These are phyloP conservation scores for Puntigrus tetrazona DNA, from an alignment of 2,113 vertebrate genomes.

Conservation along the genomic window DNA sequence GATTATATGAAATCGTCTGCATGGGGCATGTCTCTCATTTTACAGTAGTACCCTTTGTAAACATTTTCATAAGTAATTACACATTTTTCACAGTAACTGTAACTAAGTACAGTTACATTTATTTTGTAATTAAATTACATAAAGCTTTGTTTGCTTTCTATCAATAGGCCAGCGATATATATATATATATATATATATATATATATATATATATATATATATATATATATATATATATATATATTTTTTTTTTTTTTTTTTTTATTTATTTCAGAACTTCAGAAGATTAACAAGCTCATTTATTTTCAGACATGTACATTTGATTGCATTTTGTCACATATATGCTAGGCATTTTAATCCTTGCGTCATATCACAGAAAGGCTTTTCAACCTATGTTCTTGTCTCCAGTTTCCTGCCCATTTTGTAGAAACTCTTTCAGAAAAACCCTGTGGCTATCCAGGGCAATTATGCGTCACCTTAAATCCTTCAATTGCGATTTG, in stretches of 20 bases:
- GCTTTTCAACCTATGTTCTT: neutral
- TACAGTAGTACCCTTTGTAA: no score
- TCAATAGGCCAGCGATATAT: no score
- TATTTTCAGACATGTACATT: neutral
- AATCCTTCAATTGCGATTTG: slow-evolving; percentile 50
- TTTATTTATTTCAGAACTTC: neutral
- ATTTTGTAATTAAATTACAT: no score
- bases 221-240: no score
- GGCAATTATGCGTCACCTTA: slow-evolving; percentile 55
- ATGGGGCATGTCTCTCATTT: no score
- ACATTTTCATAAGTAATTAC: no score
- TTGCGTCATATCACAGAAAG: neutral
- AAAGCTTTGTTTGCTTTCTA: slow-evolving; percentile 7
- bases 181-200: no score
- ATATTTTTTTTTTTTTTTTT: no score
- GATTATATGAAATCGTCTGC: no score
- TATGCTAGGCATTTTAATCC: neutral
- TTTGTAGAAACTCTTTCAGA: slow-evolving; percentile 14
- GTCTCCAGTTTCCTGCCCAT: slow-evolving; percentile 46
- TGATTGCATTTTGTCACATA: neutral
- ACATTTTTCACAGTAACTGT: no score
- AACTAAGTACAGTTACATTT: no score
- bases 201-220: no score
- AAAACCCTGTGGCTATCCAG: slow-evolving; percentile 48
- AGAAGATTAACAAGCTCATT: neutral